These are phyloP conservation scores for Caenorhabditis sp. DNA, from an alignment of 2,888 invertebrate species.

Conservation along the genomic window DNA sequence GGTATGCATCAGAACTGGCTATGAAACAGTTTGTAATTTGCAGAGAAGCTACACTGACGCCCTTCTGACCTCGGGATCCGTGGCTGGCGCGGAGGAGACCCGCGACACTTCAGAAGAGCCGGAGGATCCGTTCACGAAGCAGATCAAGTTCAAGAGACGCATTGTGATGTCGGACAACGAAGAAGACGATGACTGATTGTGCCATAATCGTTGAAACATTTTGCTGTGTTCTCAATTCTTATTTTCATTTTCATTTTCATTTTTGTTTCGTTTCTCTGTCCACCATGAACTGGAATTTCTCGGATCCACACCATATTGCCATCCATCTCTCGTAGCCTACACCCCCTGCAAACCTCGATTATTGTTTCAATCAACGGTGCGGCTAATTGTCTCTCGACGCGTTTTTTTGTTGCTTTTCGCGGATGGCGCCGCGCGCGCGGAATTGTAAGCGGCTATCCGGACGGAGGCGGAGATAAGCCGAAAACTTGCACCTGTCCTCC, in stretches of 20 bases:
- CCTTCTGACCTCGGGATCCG: constrained; percentile 25
- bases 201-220: background rate
- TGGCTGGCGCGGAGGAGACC: constrained; percentile 6
- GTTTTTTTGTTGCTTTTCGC: background rate
- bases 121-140: constrained; percentile 37
- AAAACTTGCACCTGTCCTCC: constrained; percentile 9
- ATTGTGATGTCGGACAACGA: constrained; percentile 43
- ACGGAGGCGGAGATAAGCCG: constrained; percentile 6
- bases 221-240: background rate
- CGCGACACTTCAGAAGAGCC: constrained; percentile 41
- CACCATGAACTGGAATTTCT: background rate
- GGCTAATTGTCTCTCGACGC: constrained; percentile 4
- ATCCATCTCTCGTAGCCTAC: background rate
- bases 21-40: no score
- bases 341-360: background rate
- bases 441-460: constrained; percentile 2
- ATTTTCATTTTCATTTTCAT: no score
- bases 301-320: background rate
- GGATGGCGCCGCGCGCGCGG: background rate
- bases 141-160: constrained; percentile 36
- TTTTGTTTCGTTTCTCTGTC: no score
- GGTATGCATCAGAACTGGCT: constrained; percentile 6
- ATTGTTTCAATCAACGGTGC: constrained; percentile 15
- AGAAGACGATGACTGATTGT: constrained; percentile 33
- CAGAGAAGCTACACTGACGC: constrained; percentile 33